A percentile compares a stretch with the other conserved stretches of the same genome.
These are phyloP conservation scores for Parapsyche elsis DNA, from an alignment of 1,140 invertebrate species.

Conservation along the genomic window DNA sequence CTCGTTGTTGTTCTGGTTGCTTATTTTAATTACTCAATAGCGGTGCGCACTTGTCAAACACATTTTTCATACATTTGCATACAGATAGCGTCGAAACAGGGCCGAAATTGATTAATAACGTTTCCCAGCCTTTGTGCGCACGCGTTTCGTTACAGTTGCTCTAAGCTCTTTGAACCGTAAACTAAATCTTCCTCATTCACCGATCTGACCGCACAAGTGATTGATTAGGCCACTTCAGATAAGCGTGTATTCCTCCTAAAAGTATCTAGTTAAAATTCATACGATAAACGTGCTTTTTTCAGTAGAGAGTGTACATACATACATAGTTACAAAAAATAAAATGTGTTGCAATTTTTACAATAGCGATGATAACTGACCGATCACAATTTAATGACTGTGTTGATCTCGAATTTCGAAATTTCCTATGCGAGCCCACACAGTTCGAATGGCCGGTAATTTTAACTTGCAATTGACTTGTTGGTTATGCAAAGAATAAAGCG, in stretches of 20 bases:
- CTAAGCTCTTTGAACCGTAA: too few species aligned
- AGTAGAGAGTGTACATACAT: background rate
- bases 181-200: too few species aligned
- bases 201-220: too few species aligned
- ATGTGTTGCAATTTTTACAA: constrained; percentile 14
- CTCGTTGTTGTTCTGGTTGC: constrained; percentile 7
- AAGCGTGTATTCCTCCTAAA: too few species aligned
- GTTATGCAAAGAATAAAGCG: too few species aligned
- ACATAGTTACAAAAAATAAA: background rate
- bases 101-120: constrained; percentile 27
- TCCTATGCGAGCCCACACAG: background rate
- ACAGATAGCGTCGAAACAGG: constrained; percentile 16
- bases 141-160: too few species aligned
- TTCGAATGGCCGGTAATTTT: background rate
- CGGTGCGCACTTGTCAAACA: constrained; percentile 25
- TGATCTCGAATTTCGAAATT: constrained; percentile 10
- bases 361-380: constrained; percentile 6
- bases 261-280: too few species aligned
- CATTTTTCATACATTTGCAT: constrained; percentile 36
- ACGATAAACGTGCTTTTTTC: background rate
- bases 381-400: background rate
- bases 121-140: constrained; percentile 5
- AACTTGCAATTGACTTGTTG: too few species aligned
- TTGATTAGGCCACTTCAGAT: too few species aligned
- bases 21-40: constrained; percentile 33